Evolutionary conservation across 2,888 invertebrate species (phyloP), one percentile per base, ranked within the genome.

Genomic region (Nemoura dubitans): DNA sequence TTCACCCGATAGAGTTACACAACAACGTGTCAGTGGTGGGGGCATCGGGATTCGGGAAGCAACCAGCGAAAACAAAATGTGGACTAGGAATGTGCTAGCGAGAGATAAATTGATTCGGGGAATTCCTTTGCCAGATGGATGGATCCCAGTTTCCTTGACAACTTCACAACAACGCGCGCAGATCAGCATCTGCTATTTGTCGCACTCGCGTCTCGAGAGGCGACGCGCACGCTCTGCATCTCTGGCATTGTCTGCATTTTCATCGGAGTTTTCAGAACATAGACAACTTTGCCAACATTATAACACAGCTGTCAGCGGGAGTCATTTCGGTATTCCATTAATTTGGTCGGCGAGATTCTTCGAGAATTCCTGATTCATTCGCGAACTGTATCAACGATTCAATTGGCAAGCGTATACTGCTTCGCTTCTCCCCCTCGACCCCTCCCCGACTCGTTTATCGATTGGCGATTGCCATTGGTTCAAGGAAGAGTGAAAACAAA

Each of bases 41-140:
- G 36, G 36, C 3, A 36, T 36, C 3, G 36, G 36, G 36, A 36
- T 6, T 36, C 3, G 36, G 36, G 36, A 36, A 36, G 3, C 36
- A 36, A 36, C 36, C 36, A 10, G 59, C 16, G 59, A 59, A 59
- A 21, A 59, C 59, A 59, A 59, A 59, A 59, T 59, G 59, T 21
- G 59, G 14, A 59, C 14, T 10, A 59, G 59, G 59, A 59, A 59
- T 59, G 59, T 14, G 59, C 59, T 10, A 16, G 59, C 36, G 2
- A 14, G 59, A 59, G 59, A 59, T 59, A 59, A 59, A 59, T 59
- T 59, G 59, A 59, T 59, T 59, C 59, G 59, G 59, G 59, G 59
- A 59, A 59, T 59, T 59, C 59, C 59, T 10, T 14, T 59, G 59
- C 59, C 59, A 59, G 59, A 59, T 59, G 59, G 59, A 59, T 59